Evolutionary conservation across 2,113 vertebrate species (phyloP).

Genomic region (Cathartes aura): DNA sequence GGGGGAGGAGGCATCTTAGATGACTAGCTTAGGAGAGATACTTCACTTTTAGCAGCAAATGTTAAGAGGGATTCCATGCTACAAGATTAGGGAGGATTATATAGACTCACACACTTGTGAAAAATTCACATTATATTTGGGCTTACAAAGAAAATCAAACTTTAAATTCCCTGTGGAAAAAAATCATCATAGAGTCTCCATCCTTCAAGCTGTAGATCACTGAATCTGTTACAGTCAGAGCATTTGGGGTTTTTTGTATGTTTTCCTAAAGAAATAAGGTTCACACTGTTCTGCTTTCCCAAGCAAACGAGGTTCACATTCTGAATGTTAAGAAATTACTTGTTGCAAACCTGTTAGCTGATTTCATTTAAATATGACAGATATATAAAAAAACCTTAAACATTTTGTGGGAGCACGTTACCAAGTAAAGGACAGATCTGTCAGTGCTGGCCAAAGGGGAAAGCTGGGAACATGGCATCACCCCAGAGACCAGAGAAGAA

Average conservation of each 20-base stretch:
- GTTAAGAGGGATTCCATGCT: not conserved
- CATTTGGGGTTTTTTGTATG: fast-evolving
- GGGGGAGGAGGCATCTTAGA: not conserved
- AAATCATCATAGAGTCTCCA: not conserved
- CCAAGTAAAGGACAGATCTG: not conserved
- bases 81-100: not conserved
- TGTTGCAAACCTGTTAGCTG: not conserved
- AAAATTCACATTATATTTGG: not conserved
- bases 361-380: not conserved
- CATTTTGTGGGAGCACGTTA: not conserved
- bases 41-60: not conserved
- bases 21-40: not conserved
- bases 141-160: not conserved
- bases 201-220: not conserved
- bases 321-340: not conserved
- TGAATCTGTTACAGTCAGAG: not conserved
- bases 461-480: not conserved
- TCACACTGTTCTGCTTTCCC: not conserved
- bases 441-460: not conserved
- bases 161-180: not conserved
- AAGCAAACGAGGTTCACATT: not conserved
- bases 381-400: not conserved
- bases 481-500: not conserved
- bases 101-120: not conserved
- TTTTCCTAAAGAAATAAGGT: not conserved